A percentile compares a stretch with the other conserved stretches of the same genome.
phyloP scores from a whole-genome alignment of 2,888 invertebrate species.

The Pollenia angustigena region DNA sequence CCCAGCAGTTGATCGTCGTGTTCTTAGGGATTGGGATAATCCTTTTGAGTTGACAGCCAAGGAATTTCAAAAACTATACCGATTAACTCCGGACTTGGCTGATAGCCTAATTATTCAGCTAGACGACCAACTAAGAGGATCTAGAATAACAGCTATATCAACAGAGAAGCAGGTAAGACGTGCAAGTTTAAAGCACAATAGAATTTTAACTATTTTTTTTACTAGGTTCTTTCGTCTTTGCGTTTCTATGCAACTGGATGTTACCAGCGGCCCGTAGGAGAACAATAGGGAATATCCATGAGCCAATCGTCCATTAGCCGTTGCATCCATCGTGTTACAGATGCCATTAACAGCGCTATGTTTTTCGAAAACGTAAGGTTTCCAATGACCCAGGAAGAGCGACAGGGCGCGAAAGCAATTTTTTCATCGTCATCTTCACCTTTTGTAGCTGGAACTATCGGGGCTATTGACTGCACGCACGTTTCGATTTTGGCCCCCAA shows the following conservation, averaged over 20 bases:
- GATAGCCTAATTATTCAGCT: conserved; percentile 1
- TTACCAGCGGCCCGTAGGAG: conserved; percentile 28
- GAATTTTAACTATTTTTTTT: too few relatives aligned
- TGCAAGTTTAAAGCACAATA: too few relatives aligned
- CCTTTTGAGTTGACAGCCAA: background rate
- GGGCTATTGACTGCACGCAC: background rate
- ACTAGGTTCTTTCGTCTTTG: too few relatives aligned
- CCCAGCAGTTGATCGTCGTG: background rate
- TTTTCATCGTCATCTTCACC: too few relatives aligned
- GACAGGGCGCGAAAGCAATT: too few relatives aligned
- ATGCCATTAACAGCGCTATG: conserved; percentile 10
- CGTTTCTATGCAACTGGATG: conserved; percentile 3
- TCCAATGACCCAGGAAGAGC: conserved; percentile 13
- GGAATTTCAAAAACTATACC: conserved; percentile 22
- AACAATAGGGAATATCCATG: conserved; percentile 31
- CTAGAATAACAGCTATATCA: conserved; percentile 17
- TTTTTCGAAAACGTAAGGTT: background rate
- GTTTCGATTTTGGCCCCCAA: conserved; percentile 9
- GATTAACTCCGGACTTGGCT: conserved; percentile 24
- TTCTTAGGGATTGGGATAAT: conserved; percentile 16
- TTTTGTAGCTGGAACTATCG: too few relatives aligned
- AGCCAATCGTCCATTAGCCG: conserved; percentile 34
- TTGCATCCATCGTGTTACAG: conserved; percentile 22
- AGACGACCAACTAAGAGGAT: background rate
- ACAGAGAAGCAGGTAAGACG: too few relatives aligned